Base-by-base conservation (phyloP, 2,113 vertebrate species). In the Trinectes maculatus region DNA sequence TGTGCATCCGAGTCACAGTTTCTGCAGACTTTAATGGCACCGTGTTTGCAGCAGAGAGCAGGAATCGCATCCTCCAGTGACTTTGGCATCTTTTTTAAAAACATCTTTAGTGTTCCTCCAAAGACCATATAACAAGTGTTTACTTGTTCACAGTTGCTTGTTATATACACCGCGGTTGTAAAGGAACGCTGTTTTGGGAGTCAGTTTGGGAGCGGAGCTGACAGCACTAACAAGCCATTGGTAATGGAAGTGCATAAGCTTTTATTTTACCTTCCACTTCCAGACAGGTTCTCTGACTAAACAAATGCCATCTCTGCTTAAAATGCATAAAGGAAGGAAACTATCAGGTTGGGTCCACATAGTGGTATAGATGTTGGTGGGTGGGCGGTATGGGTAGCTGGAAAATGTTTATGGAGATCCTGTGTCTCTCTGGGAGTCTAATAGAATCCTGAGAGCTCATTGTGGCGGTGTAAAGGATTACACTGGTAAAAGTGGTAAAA, bases 401-500 rank as follows among this genome's bases (percentile, higher is more conserved):
- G 53, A 74, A 87, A 74, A 86, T 85, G 72, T 87, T 85, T 87
- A 85, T 85, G 77, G 83, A 86, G 83, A 85, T 77, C 69, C 54
- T n/a, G 58, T 69, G 54, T 80, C 87, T 85, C 84, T 86, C 83
- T 87, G 75, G 83, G 87, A 85, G 84, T 46, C 81, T 85, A 84
- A 87, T 86, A 77, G 79, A 77, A 83, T 83, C 85, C 83, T 77
- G 68, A 76, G 76, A 77, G 74, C 70, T 80, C 75, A 87, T 89
- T 91, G 84, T 87, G 72, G 68, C 48, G 47, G 67, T 53, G 85
- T 82, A 84, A 83, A 78, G 85, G 87, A 91, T 88, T 86, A 90
- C 82, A 88, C 84, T 79, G 75, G 78, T 85, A 78, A 85, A n/a
- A 89, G 82, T 87, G 80, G 88, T 87, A 87, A 87, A n/a, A 48